Evolutionary conservation across 2,113 vertebrate genomes (phyloP).

Genomic region (Calyptomena viridis): DNA sequence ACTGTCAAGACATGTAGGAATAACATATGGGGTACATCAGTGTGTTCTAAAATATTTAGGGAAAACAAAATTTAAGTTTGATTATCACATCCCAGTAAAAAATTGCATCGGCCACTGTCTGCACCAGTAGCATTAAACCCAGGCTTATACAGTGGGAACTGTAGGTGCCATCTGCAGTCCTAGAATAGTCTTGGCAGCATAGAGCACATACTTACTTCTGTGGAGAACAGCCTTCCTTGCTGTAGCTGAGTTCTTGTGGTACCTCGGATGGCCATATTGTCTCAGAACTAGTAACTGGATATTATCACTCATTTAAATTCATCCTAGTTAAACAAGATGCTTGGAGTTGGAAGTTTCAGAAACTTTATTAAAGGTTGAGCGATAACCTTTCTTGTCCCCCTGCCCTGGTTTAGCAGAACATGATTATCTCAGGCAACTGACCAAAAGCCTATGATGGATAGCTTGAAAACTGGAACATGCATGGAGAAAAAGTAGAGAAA

Average conservation of each 20-base stretch:
- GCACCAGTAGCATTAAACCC: neutral
- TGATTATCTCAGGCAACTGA: neutral
- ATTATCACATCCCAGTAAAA: neutral
- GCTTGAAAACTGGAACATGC: neutral
- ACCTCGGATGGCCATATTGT: slow-evolving; percentile 31
- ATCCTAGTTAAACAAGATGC: neutral
- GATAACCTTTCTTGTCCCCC: neutral
- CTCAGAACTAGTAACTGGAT: slow-evolving; percentile 44
- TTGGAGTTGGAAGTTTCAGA: neutral
- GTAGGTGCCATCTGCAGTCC: slow-evolving; percentile 42
- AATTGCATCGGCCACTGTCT: neutral
- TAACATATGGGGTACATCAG: neutral
- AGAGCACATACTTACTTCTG: slow-evolving; percentile 27
- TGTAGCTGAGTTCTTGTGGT: slow-evolving; percentile 15
- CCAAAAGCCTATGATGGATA: neutral
- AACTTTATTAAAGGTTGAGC: neutral
- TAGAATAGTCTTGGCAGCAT: slow-evolving; percentile 47
- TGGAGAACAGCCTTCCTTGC: neutral
- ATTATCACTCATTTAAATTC: slow-evolving; percentile 15
- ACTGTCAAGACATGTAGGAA: neutral
- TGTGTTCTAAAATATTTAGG: neutral
- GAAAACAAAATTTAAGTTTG: slow-evolving; percentile 14
- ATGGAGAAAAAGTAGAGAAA: neutral
- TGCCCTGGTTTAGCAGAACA: neutral
- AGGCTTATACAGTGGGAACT: neutral